A percentile compares a stretch with the other conserved stretches of the same genome.
These are phyloP conservation scores for Cephalotes varians DNA, from an alignment of 2,888 invertebrate species.

Conservation along the genomic window DNA sequence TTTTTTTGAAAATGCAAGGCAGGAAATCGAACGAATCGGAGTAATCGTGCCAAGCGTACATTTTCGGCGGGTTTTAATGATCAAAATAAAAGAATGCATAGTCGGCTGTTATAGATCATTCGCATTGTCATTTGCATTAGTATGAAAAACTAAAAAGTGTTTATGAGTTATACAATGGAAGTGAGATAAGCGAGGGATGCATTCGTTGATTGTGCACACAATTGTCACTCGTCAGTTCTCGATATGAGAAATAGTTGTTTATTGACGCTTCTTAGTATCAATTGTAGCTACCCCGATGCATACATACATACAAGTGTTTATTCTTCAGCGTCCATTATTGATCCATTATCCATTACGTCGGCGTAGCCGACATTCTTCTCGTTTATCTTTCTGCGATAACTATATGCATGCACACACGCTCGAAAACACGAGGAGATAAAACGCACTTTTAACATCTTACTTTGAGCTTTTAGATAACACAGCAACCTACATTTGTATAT, in stretches of 20 bases:
- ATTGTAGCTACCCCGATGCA: slow-evolving; percentile 27
- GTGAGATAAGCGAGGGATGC: slow-evolving; percentile 50
- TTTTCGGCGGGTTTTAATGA: not conserved
- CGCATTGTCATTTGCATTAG: slow-evolving; percentile 42
- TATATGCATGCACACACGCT: not conserved
- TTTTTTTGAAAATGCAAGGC: not conserved
- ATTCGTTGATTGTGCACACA: slow-evolving; percentile 45
- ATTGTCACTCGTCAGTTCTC: slow-evolving; percentile 18
- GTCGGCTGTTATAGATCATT: slow-evolving; percentile 46
- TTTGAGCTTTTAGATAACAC: not conserved
- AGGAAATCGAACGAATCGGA: not conserved
- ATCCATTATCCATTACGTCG: slow-evolving; percentile 29
- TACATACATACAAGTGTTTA: slow-evolving; percentile 18
- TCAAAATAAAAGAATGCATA: slow-evolving; percentile 29
- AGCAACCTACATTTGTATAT: not conserved
- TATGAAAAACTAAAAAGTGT: slow-evolving; percentile 40
- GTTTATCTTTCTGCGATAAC: not conserved
- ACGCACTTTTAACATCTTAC: not conserved
- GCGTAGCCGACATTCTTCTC: not conserved
- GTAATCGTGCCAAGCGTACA: not conserved
- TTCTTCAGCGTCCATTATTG: slow-evolving; percentile 57
- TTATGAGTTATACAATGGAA: slow-evolving; percentile 28
- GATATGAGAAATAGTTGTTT: slow-evolving; percentile 59
- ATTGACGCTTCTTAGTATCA: slow-evolving; percentile 37
- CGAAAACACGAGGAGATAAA: not conserved